A percentile compares a stretch with the other conserved stretches of the same genome.
These are phyloP conservation scores for Glaucopsyche alexis DNA, from an alignment of 2,888 invertebrate genomes.

Conservation along the genomic window DNA sequence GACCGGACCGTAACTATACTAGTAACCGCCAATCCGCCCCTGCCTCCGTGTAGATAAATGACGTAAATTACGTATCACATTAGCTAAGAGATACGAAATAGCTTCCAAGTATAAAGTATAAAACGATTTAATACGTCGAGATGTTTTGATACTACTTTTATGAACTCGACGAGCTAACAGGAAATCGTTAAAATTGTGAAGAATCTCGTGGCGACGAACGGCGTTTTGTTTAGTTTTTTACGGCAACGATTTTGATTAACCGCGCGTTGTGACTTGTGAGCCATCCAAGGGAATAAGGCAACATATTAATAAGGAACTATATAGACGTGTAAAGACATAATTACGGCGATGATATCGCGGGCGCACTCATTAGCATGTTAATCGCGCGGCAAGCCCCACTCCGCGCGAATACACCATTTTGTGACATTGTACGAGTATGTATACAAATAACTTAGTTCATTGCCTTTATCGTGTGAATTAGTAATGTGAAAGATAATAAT, in stretches of 20 bases:
- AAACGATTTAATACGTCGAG: constrained; percentile 63
- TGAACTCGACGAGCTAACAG: constrained; percentile 62
- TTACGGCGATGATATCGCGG: constrained; percentile 74
- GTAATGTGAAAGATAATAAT: constrained; percentile 11
- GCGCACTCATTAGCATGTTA: constrained; percentile 76
- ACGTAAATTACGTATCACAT: constrained; percentile 46
- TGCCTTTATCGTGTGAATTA: background rate
- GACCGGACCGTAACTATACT: constrained; percentile 24
- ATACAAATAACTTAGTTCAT: background rate
- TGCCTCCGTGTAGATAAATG: constrained; percentile 20
- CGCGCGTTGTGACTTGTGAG: constrained; percentile 48
- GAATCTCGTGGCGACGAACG: constrained; percentile 52
- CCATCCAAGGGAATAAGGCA: constrained; percentile 55
- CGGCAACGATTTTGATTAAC: constrained; percentile 40
- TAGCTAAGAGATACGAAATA: constrained; percentile 54
- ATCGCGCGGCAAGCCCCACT: constrained; percentile 63
- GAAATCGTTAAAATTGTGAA: constrained; percentile 77
- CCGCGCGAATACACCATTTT: constrained; percentile 33
- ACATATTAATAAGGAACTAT: constrained; percentile 64
- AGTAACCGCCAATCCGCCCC: background rate
- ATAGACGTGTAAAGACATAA: constrained; percentile 69
- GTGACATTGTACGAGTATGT: constrained; percentile 7
- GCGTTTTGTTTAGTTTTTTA: constrained; percentile 35
- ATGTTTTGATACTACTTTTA: constrained; percentile 62
- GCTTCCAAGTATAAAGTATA: constrained; percentile 59